These are phyloP conservation scores for Synergus japonicus DNA, from an alignment of 2,888 invertebrate species.

Conservation along the genomic window DNA sequence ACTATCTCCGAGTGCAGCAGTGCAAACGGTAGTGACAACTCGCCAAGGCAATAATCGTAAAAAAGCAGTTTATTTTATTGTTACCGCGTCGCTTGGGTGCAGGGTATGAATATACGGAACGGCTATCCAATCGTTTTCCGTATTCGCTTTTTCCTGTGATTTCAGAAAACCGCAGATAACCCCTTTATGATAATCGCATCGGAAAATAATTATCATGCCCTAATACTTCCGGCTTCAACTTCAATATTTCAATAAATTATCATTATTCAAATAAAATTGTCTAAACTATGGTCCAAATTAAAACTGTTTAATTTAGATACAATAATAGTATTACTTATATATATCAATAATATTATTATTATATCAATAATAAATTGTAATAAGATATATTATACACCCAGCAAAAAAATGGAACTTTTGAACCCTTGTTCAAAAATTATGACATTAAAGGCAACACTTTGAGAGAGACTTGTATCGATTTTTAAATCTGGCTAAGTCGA, in stretches of 20 bases:
- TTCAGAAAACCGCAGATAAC: constrained; percentile 26
- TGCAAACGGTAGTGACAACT: constrained; percentile 67
- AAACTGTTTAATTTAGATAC: too few relatives aligned
- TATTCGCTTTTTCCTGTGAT: constrained; percentile 22
- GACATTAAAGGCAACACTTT: background rate
- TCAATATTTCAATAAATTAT: background rate
- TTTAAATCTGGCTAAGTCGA: constrained; percentile 17
- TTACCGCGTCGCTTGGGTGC: constrained; percentile 44
- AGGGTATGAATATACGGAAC: constrained; percentile 47
- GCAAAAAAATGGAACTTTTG: background rate
- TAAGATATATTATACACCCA: background rate
- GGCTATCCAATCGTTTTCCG: constrained; percentile 20
- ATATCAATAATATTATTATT: too few relatives aligned
- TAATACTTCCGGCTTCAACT: background rate
- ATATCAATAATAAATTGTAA: too few relatives aligned
- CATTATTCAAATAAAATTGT: too few relatives aligned
- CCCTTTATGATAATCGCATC: constrained; percentile 17
- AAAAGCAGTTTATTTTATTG: constrained; percentile 70
- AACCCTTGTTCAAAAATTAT: background rate
- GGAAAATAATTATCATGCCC: constrained; percentile 5
- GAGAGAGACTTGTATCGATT: constrained; percentile 23
- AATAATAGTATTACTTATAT: too few relatives aligned
- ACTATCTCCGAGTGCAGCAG: constrained; percentile 44
- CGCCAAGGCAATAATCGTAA: constrained; percentile 73
- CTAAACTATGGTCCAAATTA: too few relatives aligned